phyloP scores from a whole-genome alignment of 1,140 invertebrate species.

The Pygmarrhopalites habei region DNA sequence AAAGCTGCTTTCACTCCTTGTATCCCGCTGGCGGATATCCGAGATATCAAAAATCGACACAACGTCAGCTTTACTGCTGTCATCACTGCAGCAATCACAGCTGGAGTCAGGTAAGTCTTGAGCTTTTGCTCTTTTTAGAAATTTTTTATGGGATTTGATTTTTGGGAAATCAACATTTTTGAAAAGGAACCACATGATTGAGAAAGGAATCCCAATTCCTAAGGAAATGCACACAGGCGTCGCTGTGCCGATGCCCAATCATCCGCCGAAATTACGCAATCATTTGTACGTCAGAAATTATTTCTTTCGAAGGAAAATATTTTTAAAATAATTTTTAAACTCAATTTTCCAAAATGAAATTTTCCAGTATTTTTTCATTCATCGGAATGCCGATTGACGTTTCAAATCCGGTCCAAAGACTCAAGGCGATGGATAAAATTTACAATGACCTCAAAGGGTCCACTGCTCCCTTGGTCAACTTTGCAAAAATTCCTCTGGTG shows the following conservation, averaged over 20 bases:
- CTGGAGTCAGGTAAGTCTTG: no score
- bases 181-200: slow-evolving; percentile 20
- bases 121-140: no score
- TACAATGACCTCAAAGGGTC: slow-evolving; percentile 13
- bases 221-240: slow-evolving; percentile 20
- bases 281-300: slow-evolving; percentile 37
- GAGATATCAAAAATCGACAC: slow-evolving; percentile 28
- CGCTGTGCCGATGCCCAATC: slow-evolving; percentile 31
- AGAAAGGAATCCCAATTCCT: slow-evolving; percentile 24
- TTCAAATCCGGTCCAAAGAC: slow-evolving; percentile 8
- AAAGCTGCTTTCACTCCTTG: slow-evolving; percentile 23
- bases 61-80: slow-evolving; percentile 30
- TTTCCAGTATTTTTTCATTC: slow-evolving; percentile 14
- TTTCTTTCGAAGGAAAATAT: no score
- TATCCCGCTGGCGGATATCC: slow-evolving; percentile 23
- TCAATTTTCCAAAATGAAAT: no score
- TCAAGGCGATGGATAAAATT: slow-evolving; percentile 11
- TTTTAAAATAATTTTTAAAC: no score
- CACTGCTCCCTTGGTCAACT: slow-evolving; percentile 4
- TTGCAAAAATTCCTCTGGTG: slow-evolving; percentile 14
- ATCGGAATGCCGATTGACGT: slow-evolving; percentile 5
- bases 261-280: slow-evolving; percentile 34
- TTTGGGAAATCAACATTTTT: no score
- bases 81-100: slow-evolving; percentile 23
- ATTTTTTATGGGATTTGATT: no score